Conservation (phyloP, 2,113 vertebrate species). For the Chascanopsetta lugubris region DNA sequence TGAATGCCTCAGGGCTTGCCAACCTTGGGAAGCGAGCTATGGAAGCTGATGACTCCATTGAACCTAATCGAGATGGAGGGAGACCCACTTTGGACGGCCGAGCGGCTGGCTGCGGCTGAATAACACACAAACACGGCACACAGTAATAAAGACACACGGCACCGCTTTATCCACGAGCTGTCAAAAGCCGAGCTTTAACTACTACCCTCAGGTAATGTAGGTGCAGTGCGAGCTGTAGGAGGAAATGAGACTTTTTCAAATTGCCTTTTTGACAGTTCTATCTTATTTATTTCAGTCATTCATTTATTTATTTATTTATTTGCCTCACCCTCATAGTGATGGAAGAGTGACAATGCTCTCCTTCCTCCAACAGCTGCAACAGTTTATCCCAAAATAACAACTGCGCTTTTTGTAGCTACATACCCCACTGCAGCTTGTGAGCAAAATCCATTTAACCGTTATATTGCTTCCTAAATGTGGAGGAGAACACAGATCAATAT, state of each 20-base stretch:
- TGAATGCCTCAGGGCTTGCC: slow-evolving; percentile 16
- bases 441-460: slow-evolving; percentile 4
- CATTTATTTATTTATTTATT: background rate
- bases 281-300: background rate
- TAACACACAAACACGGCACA: slow-evolving; percentile 30
- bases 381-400: slow-evolving; percentile 16
- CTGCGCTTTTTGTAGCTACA: background rate
- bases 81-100: slow-evolving; percentile 20
- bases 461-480: slow-evolving; percentile 18
- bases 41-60: slow-evolving; percentile 32
- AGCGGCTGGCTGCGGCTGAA: slow-evolving; percentile 14
- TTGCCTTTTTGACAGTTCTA: slow-evolving; percentile 17
- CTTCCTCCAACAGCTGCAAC: background rate
- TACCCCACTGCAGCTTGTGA: background rate
- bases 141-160: slow-evolving; percentile 29
- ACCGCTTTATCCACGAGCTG: slow-evolving; percentile 28
- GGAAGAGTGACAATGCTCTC: background rate
- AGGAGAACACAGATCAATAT: slow-evolving; percentile 35
- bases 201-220: slow-evolving; percentile 14
- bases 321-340: background rate
- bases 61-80: slow-evolving; percentile 22
- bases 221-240: background rate
- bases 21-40: slow-evolving; percentile 20
- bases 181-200: slow-evolving; percentile 35
- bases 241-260: slow-evolving; percentile 21